phyloP scores from a whole-genome alignment of 2,113 vertebrate species.

The Toxotes chatareus region DNA sequence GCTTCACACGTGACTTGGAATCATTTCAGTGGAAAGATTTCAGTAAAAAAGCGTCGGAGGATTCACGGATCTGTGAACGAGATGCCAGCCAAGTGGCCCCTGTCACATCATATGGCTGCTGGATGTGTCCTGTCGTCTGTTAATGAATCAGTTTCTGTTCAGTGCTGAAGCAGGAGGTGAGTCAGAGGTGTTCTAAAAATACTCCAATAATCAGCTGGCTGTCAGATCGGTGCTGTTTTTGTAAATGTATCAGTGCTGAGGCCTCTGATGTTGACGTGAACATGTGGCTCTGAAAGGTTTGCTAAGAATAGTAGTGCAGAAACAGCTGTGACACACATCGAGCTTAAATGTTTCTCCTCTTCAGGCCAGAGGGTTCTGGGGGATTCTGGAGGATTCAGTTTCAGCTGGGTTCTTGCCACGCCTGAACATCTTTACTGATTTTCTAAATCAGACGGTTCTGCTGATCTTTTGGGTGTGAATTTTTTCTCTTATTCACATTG shows the following conservation, averaged over 20 bases:
- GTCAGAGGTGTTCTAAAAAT: slow-evolving; percentile 11
- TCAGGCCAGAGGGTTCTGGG: too few species aligned
- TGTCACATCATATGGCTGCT: not conserved
- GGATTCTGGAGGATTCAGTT: too few species aligned
- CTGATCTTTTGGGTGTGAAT: too few species aligned
- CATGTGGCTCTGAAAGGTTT: not conserved
- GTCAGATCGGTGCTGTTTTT: slow-evolving; percentile 10
- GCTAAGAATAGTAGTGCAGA: not conserved
- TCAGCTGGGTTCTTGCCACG: too few species aligned
- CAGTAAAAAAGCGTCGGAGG: not conserved
- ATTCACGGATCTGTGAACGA: not conserved
- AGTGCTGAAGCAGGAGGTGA: not conserved
- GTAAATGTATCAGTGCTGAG: not conserved
- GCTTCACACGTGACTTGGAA: not conserved
- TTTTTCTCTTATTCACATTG: too few species aligned
- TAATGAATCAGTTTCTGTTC: not conserved
- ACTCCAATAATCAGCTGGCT: not conserved
- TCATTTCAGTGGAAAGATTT: slow-evolving; percentile 1
- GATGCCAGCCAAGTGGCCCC: not conserved
- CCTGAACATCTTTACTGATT: too few species aligned
- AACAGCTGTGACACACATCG: not conserved
- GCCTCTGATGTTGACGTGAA: not conserved
- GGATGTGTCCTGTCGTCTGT: not conserved
- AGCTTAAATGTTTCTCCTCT: not conserved
- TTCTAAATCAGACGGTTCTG: too few species aligned